phyloP scores from a whole-genome alignment of 2,888 invertebrate species.

The Liopterus haemorrhoidalis region DNA sequence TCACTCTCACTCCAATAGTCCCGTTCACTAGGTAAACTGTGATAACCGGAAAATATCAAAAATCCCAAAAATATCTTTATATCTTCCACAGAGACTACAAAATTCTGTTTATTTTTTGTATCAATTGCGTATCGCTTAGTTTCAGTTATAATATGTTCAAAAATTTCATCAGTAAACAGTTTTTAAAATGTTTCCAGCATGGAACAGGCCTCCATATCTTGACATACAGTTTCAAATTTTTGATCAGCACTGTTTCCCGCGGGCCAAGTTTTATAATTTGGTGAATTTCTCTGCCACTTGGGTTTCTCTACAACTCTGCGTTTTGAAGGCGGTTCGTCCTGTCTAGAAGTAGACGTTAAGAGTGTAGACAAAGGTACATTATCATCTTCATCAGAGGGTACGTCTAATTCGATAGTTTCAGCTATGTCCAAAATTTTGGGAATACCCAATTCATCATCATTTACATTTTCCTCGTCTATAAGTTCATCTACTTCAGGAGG shows the following conservation, averaged over 20 bases:
- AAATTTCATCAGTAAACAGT: constrained; percentile 12
- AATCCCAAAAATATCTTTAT: constrained; percentile 15
- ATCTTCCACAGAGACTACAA: constrained; percentile 15
- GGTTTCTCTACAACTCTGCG: constrained; percentile 11
- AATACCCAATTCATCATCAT: constrained; percentile 25
- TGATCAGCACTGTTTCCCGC: constrained; percentile 7
- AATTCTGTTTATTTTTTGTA: constrained; percentile 13
- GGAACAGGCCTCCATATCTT: constrained; percentile 9
- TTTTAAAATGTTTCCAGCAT: constrained; percentile 13
- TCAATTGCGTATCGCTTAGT: constrained; percentile 7
- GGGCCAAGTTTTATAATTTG: constrained; percentile 12
- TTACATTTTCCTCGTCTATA: constrained; percentile 27
- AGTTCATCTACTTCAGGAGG: constrained; percentile 30
- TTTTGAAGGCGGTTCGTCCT: constrained; percentile 10
- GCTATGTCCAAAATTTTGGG: constrained; percentile 12
- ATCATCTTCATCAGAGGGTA: constrained; percentile 12
- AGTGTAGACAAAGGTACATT: constrained; percentile 13
- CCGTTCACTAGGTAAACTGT: constrained; percentile 14
- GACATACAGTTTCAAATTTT: constrained; percentile 11
- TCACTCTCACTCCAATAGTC: constrained; percentile 16
- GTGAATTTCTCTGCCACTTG: constrained; percentile 10
- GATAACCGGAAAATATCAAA: constrained; percentile 13
- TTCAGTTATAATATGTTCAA: constrained; percentile 6
- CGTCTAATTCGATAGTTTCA: constrained; percentile 7
- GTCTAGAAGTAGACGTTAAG: constrained; percentile 9